Evolutionary conservation across 2,113 vertebrate genomes (phyloP).

Genomic region (Archilochus colubris): DNA sequence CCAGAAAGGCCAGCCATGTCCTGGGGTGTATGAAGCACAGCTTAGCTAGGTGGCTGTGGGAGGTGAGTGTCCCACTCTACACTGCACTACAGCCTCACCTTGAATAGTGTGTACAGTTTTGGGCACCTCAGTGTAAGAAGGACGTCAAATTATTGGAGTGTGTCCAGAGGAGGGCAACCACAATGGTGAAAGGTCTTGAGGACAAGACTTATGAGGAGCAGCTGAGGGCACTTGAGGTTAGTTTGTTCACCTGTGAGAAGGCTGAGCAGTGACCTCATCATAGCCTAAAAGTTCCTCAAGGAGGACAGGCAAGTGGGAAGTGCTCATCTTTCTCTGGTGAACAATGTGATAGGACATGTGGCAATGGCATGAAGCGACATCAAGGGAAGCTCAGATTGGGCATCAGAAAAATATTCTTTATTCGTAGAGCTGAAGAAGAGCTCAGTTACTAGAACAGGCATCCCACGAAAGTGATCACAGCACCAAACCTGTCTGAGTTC

Average conservation of each 20-base stretch:
- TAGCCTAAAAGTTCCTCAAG: background rate
- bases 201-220: background rate
- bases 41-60: background rate
- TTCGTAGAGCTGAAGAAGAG: background rate
- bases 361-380: background rate
- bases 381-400: background rate
- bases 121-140: background rate
- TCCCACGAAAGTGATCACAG: too few species aligned
- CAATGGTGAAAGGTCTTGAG: background rate
- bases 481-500: too few species aligned
- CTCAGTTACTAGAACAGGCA: background rate
- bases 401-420: background rate
- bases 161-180: background rate
- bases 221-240: background rate
- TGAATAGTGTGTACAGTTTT: background rate
- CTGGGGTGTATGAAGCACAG: background rate
- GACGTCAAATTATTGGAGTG: background rate
- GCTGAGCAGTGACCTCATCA: background rate
- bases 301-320: too few species aligned
- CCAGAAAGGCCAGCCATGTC: fast-evolving
- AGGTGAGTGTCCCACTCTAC: background rate
- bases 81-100: background rate
- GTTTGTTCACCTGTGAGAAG: background rate
- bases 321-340: background rate
- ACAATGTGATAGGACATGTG: background rate